Conservation (phyloP, 1,140 invertebrate species). For the Aphaenogaster floridana region DNA sequence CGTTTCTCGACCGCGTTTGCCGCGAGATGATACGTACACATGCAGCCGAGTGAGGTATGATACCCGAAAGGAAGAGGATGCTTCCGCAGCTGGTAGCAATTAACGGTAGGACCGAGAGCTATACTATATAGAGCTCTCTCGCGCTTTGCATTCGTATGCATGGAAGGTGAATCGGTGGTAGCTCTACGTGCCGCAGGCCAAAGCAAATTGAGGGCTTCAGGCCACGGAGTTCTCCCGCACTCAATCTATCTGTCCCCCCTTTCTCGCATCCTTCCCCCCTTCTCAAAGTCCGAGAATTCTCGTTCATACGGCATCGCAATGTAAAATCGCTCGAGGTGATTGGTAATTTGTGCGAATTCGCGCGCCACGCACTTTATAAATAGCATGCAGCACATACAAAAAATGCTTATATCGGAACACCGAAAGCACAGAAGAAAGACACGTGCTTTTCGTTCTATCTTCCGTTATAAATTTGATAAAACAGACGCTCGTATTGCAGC, state of each 20-base stretch:
- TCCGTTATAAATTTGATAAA: background rate
- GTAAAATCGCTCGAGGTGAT: constrained; percentile 35
- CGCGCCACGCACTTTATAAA: background rate
- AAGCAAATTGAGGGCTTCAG: constrained; percentile 57
- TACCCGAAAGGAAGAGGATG: constrained; percentile 37
- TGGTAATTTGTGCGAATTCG: constrained; percentile 16
- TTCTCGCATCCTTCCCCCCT: background rate
- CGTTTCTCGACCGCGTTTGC: constrained; percentile 39
- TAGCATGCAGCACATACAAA: too few species aligned
- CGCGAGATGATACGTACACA: constrained; percentile 63
- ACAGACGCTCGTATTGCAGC: background rate
- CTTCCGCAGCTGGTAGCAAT: constrained; percentile 68
- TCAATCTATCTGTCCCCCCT: constrained; percentile 46
- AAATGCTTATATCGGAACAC: background rate
- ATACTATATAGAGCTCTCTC: constrained; percentile 27
- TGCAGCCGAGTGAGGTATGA: constrained; percentile 32
- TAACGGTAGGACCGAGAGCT: constrained; percentile 49
- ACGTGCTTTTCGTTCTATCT: background rate
- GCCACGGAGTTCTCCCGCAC: constrained; percentile 60
- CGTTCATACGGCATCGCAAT: constrained; percentile 10
- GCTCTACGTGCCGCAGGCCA: constrained; percentile 66
- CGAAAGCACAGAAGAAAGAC: background rate
- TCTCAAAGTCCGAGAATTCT: constrained; percentile 28
- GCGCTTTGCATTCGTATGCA: constrained; percentile 71
- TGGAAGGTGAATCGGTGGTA: constrained; percentile 60